Percentiles rank a stretch among this genome's conserved stretches.
Conservation (phyloP, 2,797 vertebrate genomes). For the Margarornis squamiger region DNA sequence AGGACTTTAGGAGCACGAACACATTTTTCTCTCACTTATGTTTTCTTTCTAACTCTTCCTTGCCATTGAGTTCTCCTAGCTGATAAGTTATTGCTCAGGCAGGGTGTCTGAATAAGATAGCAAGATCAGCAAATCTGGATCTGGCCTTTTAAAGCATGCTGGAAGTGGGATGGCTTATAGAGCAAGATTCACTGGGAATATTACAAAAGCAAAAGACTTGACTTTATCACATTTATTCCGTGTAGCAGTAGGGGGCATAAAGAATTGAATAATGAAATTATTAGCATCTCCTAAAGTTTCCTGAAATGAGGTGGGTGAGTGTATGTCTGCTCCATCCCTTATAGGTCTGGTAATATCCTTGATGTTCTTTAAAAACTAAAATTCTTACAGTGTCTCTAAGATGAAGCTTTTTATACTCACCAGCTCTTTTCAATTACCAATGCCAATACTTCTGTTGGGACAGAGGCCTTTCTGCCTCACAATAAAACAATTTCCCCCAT, state of each 20-base stretch:
- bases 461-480: not conserved
- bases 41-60: not conserved
- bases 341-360: not conserved
- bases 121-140: not conserved
- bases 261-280: not conserved
- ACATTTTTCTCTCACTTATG: not conserved
- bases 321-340: not conserved
- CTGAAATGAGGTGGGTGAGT: not conserved
- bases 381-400: not conserved
- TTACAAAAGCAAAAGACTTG: not conserved
- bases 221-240: not conserved
- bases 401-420: not conserved
- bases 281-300: not conserved
- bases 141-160: not conserved
- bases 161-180: not conserved
- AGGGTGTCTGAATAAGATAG: not conserved
- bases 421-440: not conserved
- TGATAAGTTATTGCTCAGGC: not conserved
- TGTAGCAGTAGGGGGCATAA: not conserved
- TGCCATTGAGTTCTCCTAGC: not conserved
- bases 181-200: not conserved
- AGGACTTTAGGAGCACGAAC: not conserved
- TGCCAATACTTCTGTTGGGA: not conserved
- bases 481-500: not conserved
- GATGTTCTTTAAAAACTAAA: not conserved